A percentile compares a stretch with the other conserved stretches of the same genome.
Evolutionary conservation across 2,113 vertebrate genomes (phyloP).

Genomic region (Osmerus mordax): DNA sequence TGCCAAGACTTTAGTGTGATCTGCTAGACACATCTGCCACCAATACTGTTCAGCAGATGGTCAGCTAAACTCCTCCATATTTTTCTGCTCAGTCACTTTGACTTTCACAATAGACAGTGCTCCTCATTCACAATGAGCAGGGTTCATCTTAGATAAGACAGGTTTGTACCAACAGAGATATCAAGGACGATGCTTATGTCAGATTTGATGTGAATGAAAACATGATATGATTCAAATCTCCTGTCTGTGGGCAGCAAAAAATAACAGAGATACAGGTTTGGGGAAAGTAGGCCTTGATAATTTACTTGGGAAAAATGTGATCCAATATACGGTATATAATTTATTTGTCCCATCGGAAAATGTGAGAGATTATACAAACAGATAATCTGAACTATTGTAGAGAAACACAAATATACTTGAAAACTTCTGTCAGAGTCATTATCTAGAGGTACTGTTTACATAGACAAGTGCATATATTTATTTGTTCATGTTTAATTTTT

Average conservation of each 20-base stretch:
- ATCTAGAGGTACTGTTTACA: background rate
- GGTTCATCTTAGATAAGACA: constrained; percentile 44
- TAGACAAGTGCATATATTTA: background rate
- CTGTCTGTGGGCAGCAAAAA: constrained; percentile 14
- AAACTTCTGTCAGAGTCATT: no score
- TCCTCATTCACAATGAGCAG: constrained; percentile 59
- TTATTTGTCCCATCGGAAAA: no score
- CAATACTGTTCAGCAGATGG: constrained; percentile 83
- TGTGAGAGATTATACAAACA: no score
- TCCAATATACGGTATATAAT: no score
- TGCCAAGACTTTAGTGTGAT: constrained; percentile 80
- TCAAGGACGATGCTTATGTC: constrained; percentile 32
- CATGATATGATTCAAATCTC: constrained; percentile 40
- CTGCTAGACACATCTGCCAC: constrained; percentile 84
- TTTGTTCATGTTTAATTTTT: constrained; percentile 38
- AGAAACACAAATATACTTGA: no score
- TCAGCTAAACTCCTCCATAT: constrained; percentile 60
- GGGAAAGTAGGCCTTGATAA: no score
- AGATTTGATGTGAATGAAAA: constrained; percentile 34
- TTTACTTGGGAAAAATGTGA: no score
- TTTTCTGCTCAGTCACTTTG: constrained; percentile 54
- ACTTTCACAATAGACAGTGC: constrained; percentile 43
- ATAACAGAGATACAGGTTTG: background rate
- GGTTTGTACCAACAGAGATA: constrained; percentile 24
- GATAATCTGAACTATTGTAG: no score